Evolutionary conservation across 2,113 vertebrate species (phyloP), one percentile per base, ranked within the genome.

Genomic region (Hirundichthys speculiger): DNA sequence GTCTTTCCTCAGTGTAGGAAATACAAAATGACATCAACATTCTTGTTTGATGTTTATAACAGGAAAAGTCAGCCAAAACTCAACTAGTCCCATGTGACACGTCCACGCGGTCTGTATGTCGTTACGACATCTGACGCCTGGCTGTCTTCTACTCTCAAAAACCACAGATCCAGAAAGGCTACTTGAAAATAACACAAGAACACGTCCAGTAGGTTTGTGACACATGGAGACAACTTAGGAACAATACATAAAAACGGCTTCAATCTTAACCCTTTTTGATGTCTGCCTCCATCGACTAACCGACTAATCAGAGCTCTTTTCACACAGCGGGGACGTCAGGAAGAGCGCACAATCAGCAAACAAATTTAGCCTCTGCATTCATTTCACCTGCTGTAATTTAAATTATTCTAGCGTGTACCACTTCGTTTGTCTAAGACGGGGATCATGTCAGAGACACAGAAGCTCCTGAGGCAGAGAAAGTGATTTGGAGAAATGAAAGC

Each of bases 341-440:
- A 94, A 91, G 88, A 80, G 86, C 87, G 90, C 84, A 94, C 90
- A 94, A 93, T 92, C 92, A 94, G 93, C 93, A 95, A 95, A 96
- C 92, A 96, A 95, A 95, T 94, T 93, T 92, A 89, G 90, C 91
- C 91, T 90, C 88, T 90, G 92, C 94, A 92, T 93, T 92, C 90
- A 92, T 95, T 91, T 96, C 94, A 94, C 90, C 84, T 85, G 87
- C 79, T 91, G 91, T 92, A 94, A 95, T 95, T 96, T 94, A 93
- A 94, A 94, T 96, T 96, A 96, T 96, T 97, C 94, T 95, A 96
- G 94, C 92, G 85, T 96, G 93, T 95, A 96, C 96, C 93, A 94
- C 93, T 95, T 96, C 95, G 95, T 96, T 95, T 96, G 94, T 95
- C 90, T 92, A 95, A 96, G 95, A 98, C 94, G 96, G 96, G 96